Conservation (phyloP, 2,797 vertebrate species). For the Pempheris klunzingeri region DNA sequence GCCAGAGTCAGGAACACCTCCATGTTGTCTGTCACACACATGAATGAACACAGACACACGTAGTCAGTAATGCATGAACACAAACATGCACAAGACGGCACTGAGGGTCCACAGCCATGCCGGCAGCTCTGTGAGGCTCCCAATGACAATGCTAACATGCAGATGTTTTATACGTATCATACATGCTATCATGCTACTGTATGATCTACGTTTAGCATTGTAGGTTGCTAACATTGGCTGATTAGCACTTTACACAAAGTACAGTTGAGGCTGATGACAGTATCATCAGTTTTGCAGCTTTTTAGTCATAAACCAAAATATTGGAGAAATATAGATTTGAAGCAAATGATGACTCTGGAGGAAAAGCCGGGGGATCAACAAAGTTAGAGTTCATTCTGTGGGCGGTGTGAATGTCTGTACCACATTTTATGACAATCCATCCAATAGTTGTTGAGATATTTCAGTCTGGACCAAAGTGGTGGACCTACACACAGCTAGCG, state of each 20-base stretch:
- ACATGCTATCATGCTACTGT: neutral
- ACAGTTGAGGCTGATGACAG: neutral
- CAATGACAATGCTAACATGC: neutral
- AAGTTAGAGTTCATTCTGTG: no score
- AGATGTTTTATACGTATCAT: neutral
- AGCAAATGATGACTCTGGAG: no score
- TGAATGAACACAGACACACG: neutral
- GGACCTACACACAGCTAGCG: no score
- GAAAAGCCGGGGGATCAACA: no score
- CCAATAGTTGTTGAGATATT: no score
- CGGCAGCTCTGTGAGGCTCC: neutral
- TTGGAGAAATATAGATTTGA: no score
- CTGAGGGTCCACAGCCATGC: neutral
- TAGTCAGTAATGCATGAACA: neutral
- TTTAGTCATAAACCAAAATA: neutral
- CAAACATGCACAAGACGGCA: neutral
- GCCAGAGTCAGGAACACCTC: constrained; percentile 85
- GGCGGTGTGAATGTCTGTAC: neutral
- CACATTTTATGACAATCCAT: neutral
- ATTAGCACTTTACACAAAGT: neutral
- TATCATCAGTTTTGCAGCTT: neutral
- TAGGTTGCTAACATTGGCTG: neutral
- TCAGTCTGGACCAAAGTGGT: no score
- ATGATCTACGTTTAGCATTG: neutral
- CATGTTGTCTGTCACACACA: constrained; percentile 81